Conservation (phyloP, 1,140 invertebrate species). For the Drosophila tristis region DNA sequence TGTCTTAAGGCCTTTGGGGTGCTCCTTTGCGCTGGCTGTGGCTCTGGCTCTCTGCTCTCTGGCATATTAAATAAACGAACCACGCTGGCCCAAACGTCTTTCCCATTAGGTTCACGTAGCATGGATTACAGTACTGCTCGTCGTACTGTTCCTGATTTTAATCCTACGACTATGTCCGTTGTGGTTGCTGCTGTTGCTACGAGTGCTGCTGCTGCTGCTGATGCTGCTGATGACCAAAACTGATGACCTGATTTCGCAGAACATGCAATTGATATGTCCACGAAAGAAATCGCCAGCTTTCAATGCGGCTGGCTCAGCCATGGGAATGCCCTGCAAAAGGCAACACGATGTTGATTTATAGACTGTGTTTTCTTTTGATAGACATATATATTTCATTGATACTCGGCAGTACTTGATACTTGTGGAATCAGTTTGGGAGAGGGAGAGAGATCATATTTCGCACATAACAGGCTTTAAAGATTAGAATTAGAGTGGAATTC, state of each 20-base stretch:
- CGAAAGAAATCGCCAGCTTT: slow-evolving; percentile 47
- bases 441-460: too few relatives aligned
- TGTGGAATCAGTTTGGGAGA: too few relatives aligned
- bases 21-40: background rate
- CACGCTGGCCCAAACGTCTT: slow-evolving; percentile 33
- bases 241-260: slow-evolving; percentile 71
- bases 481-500: too few relatives aligned
- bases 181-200: slow-evolving; percentile 23
- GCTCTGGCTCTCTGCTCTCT: slow-evolving; percentile 8
- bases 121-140: slow-evolving; percentile 52
- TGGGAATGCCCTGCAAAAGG: slow-evolving; percentile 33
- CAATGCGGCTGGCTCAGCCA: slow-evolving; percentile 17
- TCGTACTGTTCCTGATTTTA: slow-evolving; percentile 23
- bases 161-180: slow-evolving; percentile 53
- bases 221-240: slow-evolving; percentile 66
- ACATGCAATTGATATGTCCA: slow-evolving; percentile 78
- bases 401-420: too few relatives aligned
- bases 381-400: background rate
- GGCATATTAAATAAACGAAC: slow-evolving; percentile 67
- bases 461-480: too few relatives aligned
- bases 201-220: slow-evolving; percentile 27
- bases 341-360: slow-evolving; percentile 2
- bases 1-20: slow-evolving; percentile 26
- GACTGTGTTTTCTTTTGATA: background rate
- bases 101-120: slow-evolving; percentile 50